Evolutionary conservation across 1,140 invertebrate genomes (phyloP).

Genomic region (Leptinotarsa defecta): DNA sequence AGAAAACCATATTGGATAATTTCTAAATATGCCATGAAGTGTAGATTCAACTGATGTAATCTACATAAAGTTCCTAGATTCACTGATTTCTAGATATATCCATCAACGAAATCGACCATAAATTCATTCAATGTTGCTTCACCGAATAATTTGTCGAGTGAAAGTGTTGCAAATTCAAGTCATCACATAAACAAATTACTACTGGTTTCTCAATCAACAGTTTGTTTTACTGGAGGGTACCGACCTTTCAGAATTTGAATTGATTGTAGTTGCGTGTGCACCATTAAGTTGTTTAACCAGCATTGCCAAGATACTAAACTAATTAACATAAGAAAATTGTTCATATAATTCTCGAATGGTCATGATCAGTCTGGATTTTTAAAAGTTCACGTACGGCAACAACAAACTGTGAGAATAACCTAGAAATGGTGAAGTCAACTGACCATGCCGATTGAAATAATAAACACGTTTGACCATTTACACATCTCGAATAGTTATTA

Average conservation of each 20-base stretch:
- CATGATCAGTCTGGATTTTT: neutral
- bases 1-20: neutral
- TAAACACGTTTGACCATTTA: slow-evolving; percentile 18
- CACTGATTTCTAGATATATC: no score
- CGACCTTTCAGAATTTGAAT: neutral
- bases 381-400: neutral
- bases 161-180: neutral
- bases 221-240: neutral
- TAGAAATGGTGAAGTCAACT: slow-evolving; percentile 11
- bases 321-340: slow-evolving; percentile 14
- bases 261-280: neutral
- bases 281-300: neutral
- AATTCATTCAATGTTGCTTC: neutral
- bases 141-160: neutral
- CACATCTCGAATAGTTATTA: slow-evolving; percentile 13
- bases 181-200: slow-evolving; percentile 3
- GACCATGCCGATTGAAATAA: slow-evolving; percentile 11
- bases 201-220: neutral
- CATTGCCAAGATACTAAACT: neutral
- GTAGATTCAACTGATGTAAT: neutral
- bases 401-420: slow-evolving; percentile 18
- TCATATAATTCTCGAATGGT: neutral
- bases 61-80: no score
- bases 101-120: neutral
- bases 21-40: neutral